Evolutionary conservation across 2,888 invertebrate species (phyloP).

Genomic region (Drosophila paucipuncta): DNA sequence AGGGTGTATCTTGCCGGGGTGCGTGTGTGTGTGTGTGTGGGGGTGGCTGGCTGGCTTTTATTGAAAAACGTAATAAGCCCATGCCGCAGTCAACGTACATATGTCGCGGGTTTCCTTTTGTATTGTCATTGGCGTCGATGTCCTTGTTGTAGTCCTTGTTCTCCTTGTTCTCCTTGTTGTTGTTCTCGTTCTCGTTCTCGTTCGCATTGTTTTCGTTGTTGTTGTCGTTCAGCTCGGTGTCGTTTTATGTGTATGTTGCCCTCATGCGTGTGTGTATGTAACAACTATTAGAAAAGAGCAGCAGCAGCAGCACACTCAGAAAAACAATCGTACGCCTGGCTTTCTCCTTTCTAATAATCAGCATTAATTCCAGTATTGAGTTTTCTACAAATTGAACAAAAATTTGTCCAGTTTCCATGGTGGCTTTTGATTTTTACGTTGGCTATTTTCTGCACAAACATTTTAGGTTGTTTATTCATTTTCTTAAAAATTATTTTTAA

Average conservation of each 20-base stretch:
- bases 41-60: slow-evolving; percentile 48
- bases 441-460: background rate
- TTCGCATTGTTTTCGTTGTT: slow-evolving; percentile 10
- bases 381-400: background rate
- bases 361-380: background rate
- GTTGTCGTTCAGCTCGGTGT: slow-evolving; percentile 42
- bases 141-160: slow-evolving; percentile 52
- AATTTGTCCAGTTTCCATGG: background rate
- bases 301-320: slow-evolving; percentile 10
- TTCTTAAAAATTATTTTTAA: background rate
- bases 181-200: background rate
- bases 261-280: slow-evolving; percentile 58
- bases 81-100: slow-evolving; percentile 65
- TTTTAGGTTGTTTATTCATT: background rate
- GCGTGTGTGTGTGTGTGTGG: background rate
- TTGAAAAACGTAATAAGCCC: slow-evolving; percentile 68
- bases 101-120: slow-evolving; percentile 74
- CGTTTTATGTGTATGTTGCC: slow-evolving; percentile 41
- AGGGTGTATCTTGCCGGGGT: slow-evolving; percentile 17
- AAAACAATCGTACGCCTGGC: background rate
- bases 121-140: slow-evolving; percentile 70
- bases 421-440: background rate
- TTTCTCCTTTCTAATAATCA: background rate
- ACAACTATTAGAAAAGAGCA: slow-evolving; percentile 75
- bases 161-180: slow-evolving; percentile 21